Base-by-base conservation (phyloP, 2,888 invertebrate genomes). In the Hemaris fuciformis region DNA sequence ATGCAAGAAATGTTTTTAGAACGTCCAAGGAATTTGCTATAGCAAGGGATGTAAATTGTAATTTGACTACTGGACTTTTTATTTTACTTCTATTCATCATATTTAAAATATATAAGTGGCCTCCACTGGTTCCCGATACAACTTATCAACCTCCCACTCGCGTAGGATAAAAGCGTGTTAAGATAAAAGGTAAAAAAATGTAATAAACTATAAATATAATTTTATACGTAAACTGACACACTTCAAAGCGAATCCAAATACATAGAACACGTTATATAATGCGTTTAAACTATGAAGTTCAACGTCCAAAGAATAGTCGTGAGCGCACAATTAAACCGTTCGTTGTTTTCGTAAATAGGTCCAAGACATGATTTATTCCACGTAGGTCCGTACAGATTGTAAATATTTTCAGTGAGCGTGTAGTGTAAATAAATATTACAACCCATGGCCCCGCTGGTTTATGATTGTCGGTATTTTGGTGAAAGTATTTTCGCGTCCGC, bases 401-500 rank as follows among this genome's bases (percentile, higher is more conserved):
- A 78, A 80, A 82, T 78, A 77, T 79, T 79, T 79, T 71, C 71
- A 66, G 70, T 64, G 65, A 74, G 63, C 70, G 67, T 72, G 71
- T 74, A 75, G 73, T 75, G 77, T 80, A 85, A 83, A 84, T 84
- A 86, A 84, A 85, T 82, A 80, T 68, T 67, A 76, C 61, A 73
- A 69, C 71, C 73, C 73, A 70, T 64, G 70, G 74, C 71, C 75
- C 75, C 71, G 76, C 69, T 67, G 70, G 73, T 82, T 82, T 81
- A 83, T 81, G 80, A 81, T 80, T 80, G 80, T 13, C 73, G 77
- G 79, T 84, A 81, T 85, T 88, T 84, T 69, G 72, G 77, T 80
- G 79, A 84, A 85, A 84, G 82, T 84, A 83, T 87, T 86, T 85
- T 80, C 74, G 77, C 75, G 76, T 76, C 71, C 70, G 79, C 71